These are phyloP conservation scores for Fregata magnificens DNA, from an alignment of 2,113 vertebrate genomes.

Conservation along the genomic window DNA sequence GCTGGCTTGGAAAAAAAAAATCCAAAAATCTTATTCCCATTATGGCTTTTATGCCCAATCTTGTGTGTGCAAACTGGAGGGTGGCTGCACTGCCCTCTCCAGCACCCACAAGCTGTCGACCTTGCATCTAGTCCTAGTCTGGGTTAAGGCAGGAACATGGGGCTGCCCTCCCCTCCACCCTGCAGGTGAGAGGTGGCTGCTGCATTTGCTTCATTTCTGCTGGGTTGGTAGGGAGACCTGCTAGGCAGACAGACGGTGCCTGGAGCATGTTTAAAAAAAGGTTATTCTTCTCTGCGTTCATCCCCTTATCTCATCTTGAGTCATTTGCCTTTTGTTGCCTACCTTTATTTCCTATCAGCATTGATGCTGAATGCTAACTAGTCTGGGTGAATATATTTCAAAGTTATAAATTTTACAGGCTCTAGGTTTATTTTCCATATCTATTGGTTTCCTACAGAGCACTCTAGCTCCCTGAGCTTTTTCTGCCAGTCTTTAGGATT, in stretches of 20 bases:
- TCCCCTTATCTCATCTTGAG: background rate
- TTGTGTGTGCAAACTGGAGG: background rate
- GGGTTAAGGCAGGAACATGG: accelerated
- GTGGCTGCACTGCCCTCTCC: background rate
- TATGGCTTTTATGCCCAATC: background rate
- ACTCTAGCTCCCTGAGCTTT: background rate
- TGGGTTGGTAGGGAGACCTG: background rate
- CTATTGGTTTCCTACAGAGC: background rate
- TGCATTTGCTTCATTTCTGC: background rate
- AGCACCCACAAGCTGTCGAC: background rate
- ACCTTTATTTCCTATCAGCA: background rate
- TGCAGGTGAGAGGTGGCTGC: accelerated
- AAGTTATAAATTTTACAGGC: background rate
- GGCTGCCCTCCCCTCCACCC: background rate
- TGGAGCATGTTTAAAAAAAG: background rate
- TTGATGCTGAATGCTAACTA: background rate
- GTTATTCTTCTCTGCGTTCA: background rate
- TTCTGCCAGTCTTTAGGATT: background rate
- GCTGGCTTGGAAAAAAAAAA: background rate
- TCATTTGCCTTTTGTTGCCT: background rate
- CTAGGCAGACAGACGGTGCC: background rate
- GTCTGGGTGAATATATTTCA: background rate
- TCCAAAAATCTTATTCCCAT: background rate
- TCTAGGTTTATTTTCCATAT: background rate
- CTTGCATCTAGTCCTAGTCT: background rate